Evolutionary conservation across 1,140 invertebrate species (phyloP).

Genomic region (Drosophila kohkoa): DNA sequence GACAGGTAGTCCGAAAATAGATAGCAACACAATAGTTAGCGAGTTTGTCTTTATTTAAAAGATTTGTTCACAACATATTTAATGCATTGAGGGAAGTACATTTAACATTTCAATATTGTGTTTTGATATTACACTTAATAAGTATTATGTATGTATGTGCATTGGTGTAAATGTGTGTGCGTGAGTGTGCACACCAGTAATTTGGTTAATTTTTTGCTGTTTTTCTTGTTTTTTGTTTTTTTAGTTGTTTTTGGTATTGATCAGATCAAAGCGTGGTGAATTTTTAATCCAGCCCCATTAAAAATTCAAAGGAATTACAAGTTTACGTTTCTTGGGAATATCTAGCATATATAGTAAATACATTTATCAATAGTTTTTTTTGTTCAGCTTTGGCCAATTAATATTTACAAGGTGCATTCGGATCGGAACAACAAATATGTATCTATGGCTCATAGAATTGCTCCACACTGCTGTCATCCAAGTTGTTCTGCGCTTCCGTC

Average conservation of each 20-base stretch:
- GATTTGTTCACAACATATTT: conserved; percentile 52
- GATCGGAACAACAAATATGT: too few relatives aligned
- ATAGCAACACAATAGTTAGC: conserved; percentile 3
- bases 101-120: conserved; percentile 41
- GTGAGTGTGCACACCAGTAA: neutral
- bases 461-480: conserved; percentile 48
- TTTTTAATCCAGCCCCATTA: conserved; percentile 84
- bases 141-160: conserved; percentile 19
- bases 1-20: neutral
- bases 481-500: conserved; percentile 28
- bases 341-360: conserved; percentile 22
- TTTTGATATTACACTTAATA: conserved; percentile 37
- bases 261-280: conserved; percentile 75
- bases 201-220: conserved; percentile 10
- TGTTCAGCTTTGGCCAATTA: conserved; percentile 40
- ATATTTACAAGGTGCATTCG: conserved; percentile 61
- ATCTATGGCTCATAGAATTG: conserved; percentile 60
- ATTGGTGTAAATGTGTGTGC: conserved; percentile 31
- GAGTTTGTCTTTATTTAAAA: conserved; percentile 45
- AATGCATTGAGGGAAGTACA: conserved; percentile 51
- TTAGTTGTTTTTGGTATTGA: conserved; percentile 38
- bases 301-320: conserved; percentile 69
- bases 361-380: conserved; percentile 18
- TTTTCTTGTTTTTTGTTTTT: conserved; percentile 22
- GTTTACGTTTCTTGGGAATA: conserved; percentile 25